A percentile compares a stretch with the other conserved stretches of the same genome.
phyloP scores from a whole-genome alignment of 2,888 invertebrate species.

The Entomobrya multifasciata region DNA sequence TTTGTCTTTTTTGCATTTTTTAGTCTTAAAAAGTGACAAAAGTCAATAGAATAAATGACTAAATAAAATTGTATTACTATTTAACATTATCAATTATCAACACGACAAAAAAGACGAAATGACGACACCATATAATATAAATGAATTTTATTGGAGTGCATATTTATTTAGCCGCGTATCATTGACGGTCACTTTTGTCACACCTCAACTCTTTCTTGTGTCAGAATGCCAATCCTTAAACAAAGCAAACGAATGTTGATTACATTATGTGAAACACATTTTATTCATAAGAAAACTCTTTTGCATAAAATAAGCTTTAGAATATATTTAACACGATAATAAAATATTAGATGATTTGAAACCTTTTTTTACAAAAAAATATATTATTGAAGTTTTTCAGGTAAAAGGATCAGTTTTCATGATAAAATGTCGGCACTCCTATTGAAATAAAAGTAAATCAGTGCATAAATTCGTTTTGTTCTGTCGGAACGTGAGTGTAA shows the following conservation, averaged over 20 bases:
- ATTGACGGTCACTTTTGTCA: constrained; percentile 44
- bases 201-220: constrained; percentile 15
- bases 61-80: too few relatives aligned
- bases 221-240: constrained; percentile 37
- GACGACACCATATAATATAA: too few relatives aligned
- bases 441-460: constrained; percentile 55
- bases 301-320: not conserved
- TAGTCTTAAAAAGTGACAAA: too few relatives aligned
- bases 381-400: not conserved
- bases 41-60: too few relatives aligned
- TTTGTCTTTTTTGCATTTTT: too few relatives aligned
- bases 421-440: constrained; percentile 49
- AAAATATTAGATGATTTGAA: constrained; percentile 33
- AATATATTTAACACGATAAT: constrained; percentile 22
- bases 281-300: constrained; percentile 10
- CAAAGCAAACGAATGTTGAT: not conserved
- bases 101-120: too few relatives aligned
- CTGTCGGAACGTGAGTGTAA: constrained; percentile 12
- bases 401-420: not conserved
- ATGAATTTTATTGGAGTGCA: not conserved
- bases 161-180: constrained; percentile 17
- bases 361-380: too few relatives aligned
- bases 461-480: constrained; percentile 37
- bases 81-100: too few relatives aligned
- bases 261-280: constrained; percentile 14